Evolutionary conservation across 2,888 invertebrate genomes (phyloP), one percentile per base, ranked within the genome.

Genomic region (Eupithecia vulgata): DNA sequence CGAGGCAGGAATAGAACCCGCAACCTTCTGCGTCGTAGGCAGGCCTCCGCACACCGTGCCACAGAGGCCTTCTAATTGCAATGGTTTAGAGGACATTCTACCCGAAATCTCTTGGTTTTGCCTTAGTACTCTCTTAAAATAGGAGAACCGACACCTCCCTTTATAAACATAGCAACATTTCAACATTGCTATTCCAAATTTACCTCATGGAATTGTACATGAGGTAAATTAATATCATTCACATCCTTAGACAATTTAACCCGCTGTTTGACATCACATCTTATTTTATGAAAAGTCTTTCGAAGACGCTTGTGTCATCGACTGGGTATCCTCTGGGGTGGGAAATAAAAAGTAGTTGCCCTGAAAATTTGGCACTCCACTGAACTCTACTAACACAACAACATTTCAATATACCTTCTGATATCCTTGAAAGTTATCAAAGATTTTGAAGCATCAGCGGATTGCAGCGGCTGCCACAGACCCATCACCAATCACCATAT

Each of bases 131-230:
- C 8, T 1, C n/a, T 8, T 6, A 52, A 52, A 52, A 52, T 35
- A 52, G 4, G 21, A 52, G n/a, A 52, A 7, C 10, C 21, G 1
- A 52, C 57, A 25, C 57, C 52, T 57, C 5, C 13, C 7, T 4
- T 57, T 57, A 25, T 25, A 4, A 8, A 57, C 10, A 57, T 25
- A 57, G 57, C 25, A 57, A 57, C 57, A 12, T 25, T 57, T 13
- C 21, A 57, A 25, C 5, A 57, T 57, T 25, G 57, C 48, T n/a
- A 48, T 5, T 1, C 15, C 7, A n/a, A n/a, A 17, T 40, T 17
- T 88, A 96, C 96, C 96, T 95, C 64, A 96, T 85, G 79, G 7
- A 45, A 0, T 5, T 45, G 2, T 30, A 30, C 30, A 30, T 30
- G 30, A 30, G 30, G 30, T 30, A 30, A n/a, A n/a, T n/a, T n/a